phyloP scores from a whole-genome alignment of 2,888 invertebrate genomes.

The Synergus umbraculus region DNA sequence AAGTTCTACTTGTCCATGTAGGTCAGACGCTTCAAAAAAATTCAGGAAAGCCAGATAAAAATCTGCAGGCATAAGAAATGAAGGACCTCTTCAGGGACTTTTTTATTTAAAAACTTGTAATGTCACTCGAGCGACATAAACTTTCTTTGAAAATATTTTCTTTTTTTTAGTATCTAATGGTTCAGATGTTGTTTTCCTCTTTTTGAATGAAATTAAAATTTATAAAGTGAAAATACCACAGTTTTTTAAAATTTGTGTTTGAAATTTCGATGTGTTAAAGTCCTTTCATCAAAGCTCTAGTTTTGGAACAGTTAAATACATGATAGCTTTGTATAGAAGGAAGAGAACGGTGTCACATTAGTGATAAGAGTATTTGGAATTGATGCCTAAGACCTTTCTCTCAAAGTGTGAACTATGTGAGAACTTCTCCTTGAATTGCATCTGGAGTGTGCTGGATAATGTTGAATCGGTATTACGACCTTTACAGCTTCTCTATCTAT shows the following conservation, averaged over 20 bases:
- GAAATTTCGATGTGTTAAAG: not conserved
- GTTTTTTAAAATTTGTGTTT: too few species aligned
- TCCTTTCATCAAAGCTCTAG: not conserved
- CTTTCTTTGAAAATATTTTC: not conserved
- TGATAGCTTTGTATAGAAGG: not conserved
- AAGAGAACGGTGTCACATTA: not conserved
- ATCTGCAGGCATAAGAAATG: constrained; percentile 2
- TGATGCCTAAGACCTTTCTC: not conserved
- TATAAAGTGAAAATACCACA: too few species aligned
- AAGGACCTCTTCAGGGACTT: constrained; percentile 22
- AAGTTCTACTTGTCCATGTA: constrained; percentile 30
- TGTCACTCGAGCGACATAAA: not conserved
- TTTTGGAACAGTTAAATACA: not conserved
- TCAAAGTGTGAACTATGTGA: not conserved
- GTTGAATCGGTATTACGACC: constrained; percentile 1
- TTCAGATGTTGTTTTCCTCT: too few species aligned
- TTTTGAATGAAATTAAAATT: too few species aligned
- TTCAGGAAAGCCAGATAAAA: constrained; percentile 32
- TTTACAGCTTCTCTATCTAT: constrained; percentile 9
- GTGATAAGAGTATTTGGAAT: constrained; percentile 10
- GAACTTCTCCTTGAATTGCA: constrained; percentile 2
- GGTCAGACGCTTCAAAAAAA: constrained; percentile 20
- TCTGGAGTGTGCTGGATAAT: not conserved
- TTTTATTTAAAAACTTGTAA: not conserved
- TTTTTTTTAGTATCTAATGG: too few species aligned